phyloP scores from a whole-genome alignment of 2,797 vertebrate species.

The Anguilla megastoma region DNA sequence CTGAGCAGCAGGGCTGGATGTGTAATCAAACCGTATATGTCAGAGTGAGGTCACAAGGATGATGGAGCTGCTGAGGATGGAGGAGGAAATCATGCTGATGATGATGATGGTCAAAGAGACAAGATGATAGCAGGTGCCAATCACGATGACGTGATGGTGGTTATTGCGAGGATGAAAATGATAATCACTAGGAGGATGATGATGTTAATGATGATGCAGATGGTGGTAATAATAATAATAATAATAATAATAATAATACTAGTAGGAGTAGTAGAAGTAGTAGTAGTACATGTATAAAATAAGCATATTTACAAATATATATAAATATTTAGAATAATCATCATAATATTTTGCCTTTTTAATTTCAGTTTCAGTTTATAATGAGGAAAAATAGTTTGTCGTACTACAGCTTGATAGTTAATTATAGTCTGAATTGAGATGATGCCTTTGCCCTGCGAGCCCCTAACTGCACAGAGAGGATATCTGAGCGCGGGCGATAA shows the following conservation, averaged over 20 bases:
- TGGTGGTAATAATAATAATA: not conserved
- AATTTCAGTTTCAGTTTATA: not conserved
- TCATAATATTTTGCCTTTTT: not conserved
- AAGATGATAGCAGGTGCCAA: not conserved
- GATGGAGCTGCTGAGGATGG: not conserved
- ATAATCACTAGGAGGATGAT: not conserved
- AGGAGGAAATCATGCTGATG: not conserved
- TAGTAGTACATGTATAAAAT: not conserved
- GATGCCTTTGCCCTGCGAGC: not conserved
- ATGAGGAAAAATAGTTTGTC: not conserved
- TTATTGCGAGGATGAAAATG: not conserved
- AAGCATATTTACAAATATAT: not conserved
- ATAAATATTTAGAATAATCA: not conserved
- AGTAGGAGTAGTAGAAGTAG: not conserved
- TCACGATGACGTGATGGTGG: not conserved
- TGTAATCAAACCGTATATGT: too few species aligned
- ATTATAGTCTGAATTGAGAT: not conserved
- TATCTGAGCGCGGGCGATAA: not conserved
- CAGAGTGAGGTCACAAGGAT: not conserved
- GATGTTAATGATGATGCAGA: not conserved
- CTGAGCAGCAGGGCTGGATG: not conserved
- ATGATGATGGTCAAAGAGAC: not conserved
- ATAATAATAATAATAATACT: not conserved
- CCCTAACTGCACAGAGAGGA: not conserved
- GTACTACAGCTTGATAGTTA: not conserved